These are phyloP conservation scores for Carapus acus DNA, from an alignment of 2,797 vertebrate genomes.

Conservation along the genomic window DNA sequence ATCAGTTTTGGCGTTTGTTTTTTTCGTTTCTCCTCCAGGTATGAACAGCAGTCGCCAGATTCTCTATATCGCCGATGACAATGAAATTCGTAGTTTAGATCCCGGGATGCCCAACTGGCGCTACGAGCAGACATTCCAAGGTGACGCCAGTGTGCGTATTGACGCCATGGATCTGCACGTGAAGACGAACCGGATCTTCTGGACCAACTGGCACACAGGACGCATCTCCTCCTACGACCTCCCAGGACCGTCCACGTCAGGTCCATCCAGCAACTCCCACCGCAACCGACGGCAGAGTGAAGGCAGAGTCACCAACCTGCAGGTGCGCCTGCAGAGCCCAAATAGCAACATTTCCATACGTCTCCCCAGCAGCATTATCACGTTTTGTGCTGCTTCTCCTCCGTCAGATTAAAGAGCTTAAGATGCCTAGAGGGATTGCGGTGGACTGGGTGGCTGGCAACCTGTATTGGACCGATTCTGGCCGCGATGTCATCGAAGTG, in stretches of 20 bases:
- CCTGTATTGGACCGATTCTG: slow-evolving; percentile 96
- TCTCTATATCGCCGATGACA: slow-evolving; percentile 93
- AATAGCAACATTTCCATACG: not conserved
- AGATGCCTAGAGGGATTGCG: slow-evolving; percentile 93
- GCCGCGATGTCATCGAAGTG: slow-evolving; percentile 94
- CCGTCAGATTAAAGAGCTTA: slow-evolving; percentile 85
- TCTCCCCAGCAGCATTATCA: no score
- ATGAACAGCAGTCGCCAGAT: slow-evolving; percentile 79
- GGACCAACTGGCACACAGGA: slow-evolving; percentile 98
- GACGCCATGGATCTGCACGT: slow-evolving; percentile 93
- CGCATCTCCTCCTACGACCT: slow-evolving; percentile 89
- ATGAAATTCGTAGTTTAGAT: slow-evolving; percentile 93
- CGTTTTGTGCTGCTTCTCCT: not conserved
- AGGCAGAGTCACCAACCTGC: slow-evolving; percentile 80
- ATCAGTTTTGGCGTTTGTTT: no score
- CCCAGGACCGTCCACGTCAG: slow-evolving; percentile 59
- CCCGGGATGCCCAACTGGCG: slow-evolving; percentile 88
- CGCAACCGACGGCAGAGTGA: slow-evolving; percentile 83
- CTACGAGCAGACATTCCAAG: slow-evolving; percentile 94
- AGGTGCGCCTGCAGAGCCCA: slow-evolving; percentile 63
- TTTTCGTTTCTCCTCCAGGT: slow-evolving; percentile 55
- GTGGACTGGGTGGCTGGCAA: slow-evolving; percentile 97
- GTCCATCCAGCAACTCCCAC: slow-evolving; percentile 78
- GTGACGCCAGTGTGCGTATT: slow-evolving; percentile 87
- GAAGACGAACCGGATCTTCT: slow-evolving; percentile 92